These are phyloP conservation scores for Hirundo rustica DNA, from an alignment of 2,797 vertebrate genomes.

Conservation along the genomic window DNA sequence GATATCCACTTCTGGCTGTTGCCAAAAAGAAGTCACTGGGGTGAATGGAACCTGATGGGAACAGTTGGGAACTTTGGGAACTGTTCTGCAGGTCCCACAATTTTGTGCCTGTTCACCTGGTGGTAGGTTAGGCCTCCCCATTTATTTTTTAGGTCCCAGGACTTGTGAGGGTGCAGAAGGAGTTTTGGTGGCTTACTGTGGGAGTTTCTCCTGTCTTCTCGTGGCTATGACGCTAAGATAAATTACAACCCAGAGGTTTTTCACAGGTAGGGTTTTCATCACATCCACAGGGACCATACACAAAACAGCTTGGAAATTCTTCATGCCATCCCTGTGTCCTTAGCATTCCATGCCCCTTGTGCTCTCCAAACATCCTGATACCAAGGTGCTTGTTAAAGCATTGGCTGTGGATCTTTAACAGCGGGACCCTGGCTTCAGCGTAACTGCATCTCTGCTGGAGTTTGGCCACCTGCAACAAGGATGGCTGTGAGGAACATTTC, in stretches of 20 bases:
- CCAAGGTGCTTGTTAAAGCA: background rate
- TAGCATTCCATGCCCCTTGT: background rate
- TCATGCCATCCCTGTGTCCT: background rate
- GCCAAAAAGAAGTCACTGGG: background rate
- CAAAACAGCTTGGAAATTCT: background rate
- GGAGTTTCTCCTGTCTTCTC: background rate
- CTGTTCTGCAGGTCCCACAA: background rate
- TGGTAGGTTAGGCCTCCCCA: rapidly evolving
- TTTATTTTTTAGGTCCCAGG: background rate
- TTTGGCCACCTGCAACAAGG: background rate
- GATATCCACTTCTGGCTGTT: background rate
- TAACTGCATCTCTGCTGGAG: background rate
- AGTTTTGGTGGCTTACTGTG: background rate
- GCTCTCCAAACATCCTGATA: background rate
- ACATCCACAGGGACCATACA: background rate
- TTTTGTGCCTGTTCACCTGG: background rate
- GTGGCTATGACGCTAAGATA: background rate
- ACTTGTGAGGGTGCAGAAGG: background rate
- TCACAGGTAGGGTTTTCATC: background rate
- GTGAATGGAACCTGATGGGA: too few relatives aligned
- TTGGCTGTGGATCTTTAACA: background rate
- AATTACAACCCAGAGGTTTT: background rate
- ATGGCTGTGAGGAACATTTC: background rate
- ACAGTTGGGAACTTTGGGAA: background rate
- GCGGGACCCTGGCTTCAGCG: background rate